Evolutionary conservation across 2,113 vertebrate genomes (phyloP), one percentile per base, ranked within the genome.

Genomic region (Alouatta palliata): DNA sequence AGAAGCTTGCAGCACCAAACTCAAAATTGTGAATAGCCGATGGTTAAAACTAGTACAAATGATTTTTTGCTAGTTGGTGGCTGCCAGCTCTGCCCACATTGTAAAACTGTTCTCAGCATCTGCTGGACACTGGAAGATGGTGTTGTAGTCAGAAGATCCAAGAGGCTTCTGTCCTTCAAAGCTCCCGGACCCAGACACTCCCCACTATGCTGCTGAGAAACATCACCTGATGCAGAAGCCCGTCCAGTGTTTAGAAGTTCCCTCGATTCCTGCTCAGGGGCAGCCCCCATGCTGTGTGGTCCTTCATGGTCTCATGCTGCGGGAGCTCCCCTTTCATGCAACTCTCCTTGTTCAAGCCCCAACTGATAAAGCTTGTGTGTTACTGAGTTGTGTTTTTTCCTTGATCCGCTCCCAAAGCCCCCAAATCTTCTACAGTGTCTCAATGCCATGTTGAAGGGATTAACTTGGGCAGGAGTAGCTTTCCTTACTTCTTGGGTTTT

Each of bases 181-280:
- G 40, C 40, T 43, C 21, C 68, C 0, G 4, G 37, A 43, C 30
- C 14, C 10, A 21, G 47, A 56, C 14, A 49, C 16, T 66, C 45
- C 3, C 45, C 9, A 35, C 23, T 3, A 5, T 1, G 37, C 10
- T 79, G n/a, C 6, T 4, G 61, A n/a, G 37, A 5, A 3, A 5
- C 1, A 1, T 9, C 12, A 6, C 4, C 11, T 30, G 52, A 52
- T 52, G n/a, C 40, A 17, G n/a, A 61, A 79, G 17, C 25, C 58
- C 30, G 25, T 64, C 25, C 58, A 30, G 58, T 30, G 58, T 12
- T 64, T 64, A 64, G 7, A 40, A 70, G 21, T n/a, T 16, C 30
- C 66, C 37, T n/a, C 0, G 0, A 12, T 17, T 12, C 16, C 73
- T 6, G 2, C 3, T 8, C 14, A 66, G 17, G 12, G 20, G 27